Evolutionary conservation across 2,888 invertebrate genomes (phyloP), one percentile per base, ranked within the genome.

Genomic region (Isotomurus palustris): DNA sequence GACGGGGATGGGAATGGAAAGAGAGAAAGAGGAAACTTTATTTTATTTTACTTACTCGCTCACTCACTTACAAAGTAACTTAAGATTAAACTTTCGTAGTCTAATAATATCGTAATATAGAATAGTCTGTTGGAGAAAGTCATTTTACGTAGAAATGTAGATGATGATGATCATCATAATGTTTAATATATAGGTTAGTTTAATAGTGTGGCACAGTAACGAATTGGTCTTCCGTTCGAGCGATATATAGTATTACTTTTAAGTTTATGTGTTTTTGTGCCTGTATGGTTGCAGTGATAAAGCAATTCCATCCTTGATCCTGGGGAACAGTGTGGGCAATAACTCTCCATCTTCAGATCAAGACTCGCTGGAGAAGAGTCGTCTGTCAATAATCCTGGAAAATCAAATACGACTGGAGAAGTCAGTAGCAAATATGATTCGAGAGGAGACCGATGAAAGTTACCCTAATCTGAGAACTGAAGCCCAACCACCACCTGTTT

Each of bases 261-360:
- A n/a, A n/a, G n/a, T n/a, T n/a, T n/a, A n/a, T n/a, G n/a, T n/a
- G n/a, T n/a, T n/a, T n/a, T n/a, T n/a, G n/a, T n/a, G 38, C 38
- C 19, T 38, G 38, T 17, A 36, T 40, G 19, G 45, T 35, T 55
- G 8, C 75, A 91, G 91, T 10, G 94, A 95, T 73, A 84, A 87
- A 56, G 92, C 93, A 6, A 93, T 95, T 75, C 94, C 94, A 1
- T 83, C 84, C 1, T 77, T 95, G 60, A 93, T 94, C 47, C 17
- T 55, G 4, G 28, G 38, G 27, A 58, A 49, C 32, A 47, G 55
- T 10, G 38, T 54, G n/a, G 43, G 44, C 19, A 28, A 41, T n/a
- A 65, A 63, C 32, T 64, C 67, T 3, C 45, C 66, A 3, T 58
- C 63, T 28, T 59, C 65, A 8, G 71, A 71, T 28, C 66, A 68